These are phyloP conservation scores for Tenualosa thibaudeaui DNA, from an alignment of 2,797 vertebrate genomes.

Conservation along the genomic window DNA sequence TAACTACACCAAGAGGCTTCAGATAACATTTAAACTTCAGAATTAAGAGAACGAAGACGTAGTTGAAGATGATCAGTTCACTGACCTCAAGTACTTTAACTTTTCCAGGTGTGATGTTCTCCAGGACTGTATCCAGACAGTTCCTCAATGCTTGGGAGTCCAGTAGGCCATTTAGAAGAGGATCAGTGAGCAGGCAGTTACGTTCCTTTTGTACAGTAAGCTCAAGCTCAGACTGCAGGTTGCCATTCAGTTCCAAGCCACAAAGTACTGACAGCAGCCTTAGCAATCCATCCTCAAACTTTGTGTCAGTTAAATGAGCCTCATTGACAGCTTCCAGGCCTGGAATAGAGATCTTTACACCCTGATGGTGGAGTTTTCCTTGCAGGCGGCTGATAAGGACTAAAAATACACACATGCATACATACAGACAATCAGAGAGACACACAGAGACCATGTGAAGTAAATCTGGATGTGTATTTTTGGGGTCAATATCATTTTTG, in stretches of 20 bases:
- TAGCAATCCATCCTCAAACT: slow-evolving; percentile 72
- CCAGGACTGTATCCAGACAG: slow-evolving; percentile 83
- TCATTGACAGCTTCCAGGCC: slow-evolving; percentile 68
- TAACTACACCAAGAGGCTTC: too few relatives aligned
- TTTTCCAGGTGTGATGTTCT: slow-evolving; percentile 77
- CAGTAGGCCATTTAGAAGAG: slow-evolving; percentile 83
- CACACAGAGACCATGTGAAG: neutral
- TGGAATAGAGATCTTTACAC: slow-evolving; percentile 79
- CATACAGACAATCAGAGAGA: neutral
- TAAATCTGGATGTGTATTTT: neutral
- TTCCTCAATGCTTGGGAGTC: slow-evolving; percentile 74
- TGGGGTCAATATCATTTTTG: neutral
- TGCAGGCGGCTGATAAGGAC: slow-evolving; percentile 80
- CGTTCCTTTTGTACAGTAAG: slow-evolving; percentile 80
- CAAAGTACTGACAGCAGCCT: slow-evolving; percentile 83
- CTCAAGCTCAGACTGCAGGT: slow-evolving; percentile 84
- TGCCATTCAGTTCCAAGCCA: slow-evolving; percentile 87
- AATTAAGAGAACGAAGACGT: too few relatives aligned
- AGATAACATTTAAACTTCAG: too few relatives aligned
- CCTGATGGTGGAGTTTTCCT: slow-evolving; percentile 80
- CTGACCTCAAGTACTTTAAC: slow-evolving; percentile 90
- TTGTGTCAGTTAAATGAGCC: slow-evolving; percentile 33
- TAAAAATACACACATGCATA: slow-evolving; percentile 51
- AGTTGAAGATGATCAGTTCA: neutral
- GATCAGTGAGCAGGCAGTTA: slow-evolving; percentile 79